These are phyloP conservation scores for Omphaloscelis lunosa DNA, from an alignment of 2,888 invertebrate species.

Conservation along the genomic window DNA sequence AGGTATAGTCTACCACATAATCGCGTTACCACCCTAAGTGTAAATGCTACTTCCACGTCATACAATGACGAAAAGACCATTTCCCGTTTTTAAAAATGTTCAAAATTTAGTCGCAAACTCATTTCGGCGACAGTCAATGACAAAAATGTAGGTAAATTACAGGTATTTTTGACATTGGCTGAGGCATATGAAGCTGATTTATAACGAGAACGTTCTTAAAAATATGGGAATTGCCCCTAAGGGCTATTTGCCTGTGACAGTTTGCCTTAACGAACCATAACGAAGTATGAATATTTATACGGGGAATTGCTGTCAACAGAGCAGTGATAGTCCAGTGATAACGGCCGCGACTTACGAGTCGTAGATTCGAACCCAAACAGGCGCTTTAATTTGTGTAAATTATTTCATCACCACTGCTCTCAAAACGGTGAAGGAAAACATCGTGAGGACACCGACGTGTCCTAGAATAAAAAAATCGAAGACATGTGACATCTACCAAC, in stretches of 20 bases:
- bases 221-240: too few species aligned
- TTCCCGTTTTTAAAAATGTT: not conserved
- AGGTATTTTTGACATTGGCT: not conserved
- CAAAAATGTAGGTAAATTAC: not conserved
- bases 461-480: too few species aligned
- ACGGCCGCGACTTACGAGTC: too few species aligned
- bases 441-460: too few species aligned
- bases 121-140: not conserved
- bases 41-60: not conserved
- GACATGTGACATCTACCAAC: too few species aligned
- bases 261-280: not conserved
- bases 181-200: too few species aligned
- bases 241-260: not conserved
- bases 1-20: not conserved
- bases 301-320: not conserved
- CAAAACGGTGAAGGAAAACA: too few species aligned
- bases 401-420: too few species aligned
- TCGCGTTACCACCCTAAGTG: not conserved
- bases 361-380: too few species aligned
- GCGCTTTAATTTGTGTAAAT: too few species aligned
- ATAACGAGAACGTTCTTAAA: not conserved
- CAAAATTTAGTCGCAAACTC: not conserved
- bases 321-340: too few species aligned
- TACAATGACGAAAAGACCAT: not conserved
- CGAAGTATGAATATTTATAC: not conserved